Evolutionary conservation across 2,113 vertebrate species (phyloP), one percentile per base, ranked within the genome.

Genomic region (Triplophysa tibetana): DNA sequence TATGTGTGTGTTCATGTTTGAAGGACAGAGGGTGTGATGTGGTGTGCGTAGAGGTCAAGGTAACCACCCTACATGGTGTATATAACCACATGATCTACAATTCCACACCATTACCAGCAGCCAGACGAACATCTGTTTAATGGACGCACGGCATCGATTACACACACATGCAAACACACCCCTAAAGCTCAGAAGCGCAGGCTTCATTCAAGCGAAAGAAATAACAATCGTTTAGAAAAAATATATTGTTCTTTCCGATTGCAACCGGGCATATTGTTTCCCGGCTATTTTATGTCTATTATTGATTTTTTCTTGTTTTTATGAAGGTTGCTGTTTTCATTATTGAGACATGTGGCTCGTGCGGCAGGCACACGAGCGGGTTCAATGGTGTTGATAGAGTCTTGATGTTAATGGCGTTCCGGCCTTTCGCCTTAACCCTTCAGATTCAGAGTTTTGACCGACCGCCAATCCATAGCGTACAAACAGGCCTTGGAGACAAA

Each of bases 41-140:
- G 3, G 9, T 13, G 33, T 21, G 29, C 38, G 43, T 23, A 54
- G 74, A 65, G 74, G 62, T 65, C 74, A 76, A 23, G 3, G 10
- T 11, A 33, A 50, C 17, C 17, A 24, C 24, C 45, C 74, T 76
- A 65, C 45, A 52, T 76, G 41, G n/a, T 76, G 43, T 65, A 64
- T 65, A 76, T 65, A 52, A 76, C 43, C 74, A 50, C 45, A 76
- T 65, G 61, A 76, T 76, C 41, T 65, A 76, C 43, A 23, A 52
- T 76, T 76, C 74, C 24, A 45, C 45, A 64, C 61, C 45, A 10
- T 52, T 52, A 52, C 6, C 54, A 19, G 64, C 74, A 48, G 21
- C n/a, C 24, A 38, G 41, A 75, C 17, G n/a, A 29, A 63, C 73
- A 45, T n/a, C 74, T 65, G 45, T 65, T 76, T 65, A 76, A 76